A percentile compares a stretch with the other conserved stretches of the same genome.
These are phyloP conservation scores for Vultur gryphus DNA, from an alignment of 2,797 vertebrate genomes.

Conservation along the genomic window DNA sequence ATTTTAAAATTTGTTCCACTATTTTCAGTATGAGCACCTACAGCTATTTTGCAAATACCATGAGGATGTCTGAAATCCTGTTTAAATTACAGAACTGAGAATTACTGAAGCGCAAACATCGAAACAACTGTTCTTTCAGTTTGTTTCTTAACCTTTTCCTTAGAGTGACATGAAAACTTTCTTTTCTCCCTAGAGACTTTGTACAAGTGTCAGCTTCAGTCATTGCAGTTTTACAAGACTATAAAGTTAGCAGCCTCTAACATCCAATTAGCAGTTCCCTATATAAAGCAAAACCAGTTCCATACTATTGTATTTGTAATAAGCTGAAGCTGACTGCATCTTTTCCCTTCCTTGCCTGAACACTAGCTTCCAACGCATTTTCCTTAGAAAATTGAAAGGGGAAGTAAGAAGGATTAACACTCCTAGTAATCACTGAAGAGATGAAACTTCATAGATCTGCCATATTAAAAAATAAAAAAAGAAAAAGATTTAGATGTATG, in stretches of 20 bases:
- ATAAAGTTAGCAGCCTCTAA: conserved; percentile 70
- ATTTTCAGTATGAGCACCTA: not conserved
- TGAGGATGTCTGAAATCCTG: not conserved
- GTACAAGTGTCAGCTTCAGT: conserved; percentile 15
- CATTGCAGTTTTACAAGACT: conserved; percentile 57
- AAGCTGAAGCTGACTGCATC: not conserved
- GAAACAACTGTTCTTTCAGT: not conserved
- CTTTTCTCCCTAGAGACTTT: not conserved
- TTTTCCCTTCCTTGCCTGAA: not conserved
- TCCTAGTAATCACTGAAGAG: not conserved
- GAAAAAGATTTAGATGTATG: fast-evolving
- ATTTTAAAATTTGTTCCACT: not conserved
- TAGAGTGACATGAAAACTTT: not conserved
- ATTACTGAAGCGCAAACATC: not conserved
- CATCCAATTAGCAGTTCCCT: conserved; percentile 62
- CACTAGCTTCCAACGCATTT: not conserved
- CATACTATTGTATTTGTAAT: conserved; percentile 28
- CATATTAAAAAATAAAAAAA: too few species aligned
- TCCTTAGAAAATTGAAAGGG: not conserved
- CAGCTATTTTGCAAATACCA: not conserved
- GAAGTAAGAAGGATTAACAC: not conserved
- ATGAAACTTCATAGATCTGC: not conserved
- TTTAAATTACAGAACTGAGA: not conserved
- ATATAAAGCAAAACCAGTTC: conserved; percentile 57
- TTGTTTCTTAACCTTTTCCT: not conserved